Conservation (phyloP, 35 echinoderm and acorn worm genomes). For the Ophiothrix spiculata region DNA sequence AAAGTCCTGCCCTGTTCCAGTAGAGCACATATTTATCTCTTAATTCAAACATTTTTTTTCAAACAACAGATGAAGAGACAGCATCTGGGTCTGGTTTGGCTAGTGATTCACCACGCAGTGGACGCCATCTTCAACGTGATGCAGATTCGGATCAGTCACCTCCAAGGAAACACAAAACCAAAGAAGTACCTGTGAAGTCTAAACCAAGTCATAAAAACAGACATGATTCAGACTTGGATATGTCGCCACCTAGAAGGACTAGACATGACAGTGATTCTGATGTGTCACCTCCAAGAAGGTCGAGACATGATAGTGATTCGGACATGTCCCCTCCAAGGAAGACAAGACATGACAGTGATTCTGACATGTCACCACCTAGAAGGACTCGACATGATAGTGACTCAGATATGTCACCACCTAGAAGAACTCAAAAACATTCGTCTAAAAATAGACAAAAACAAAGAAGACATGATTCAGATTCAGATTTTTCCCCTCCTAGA, state of each 20-base stretch:
- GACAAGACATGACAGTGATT: background rate
- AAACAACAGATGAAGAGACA: too few species aligned
- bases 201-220: background rate
- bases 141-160: constrained; percentile 79
- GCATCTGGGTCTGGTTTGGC: too few species aligned
- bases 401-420: background rate
- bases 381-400: constrained; percentile 1
- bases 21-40: too few species aligned
- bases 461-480: constrained; percentile 45
- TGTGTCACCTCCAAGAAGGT: constrained; percentile 30
- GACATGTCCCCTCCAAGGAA: constrained; percentile 41
- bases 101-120: background rate
- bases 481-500: constrained; percentile 21
- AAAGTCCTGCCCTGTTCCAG: too few species aligned
- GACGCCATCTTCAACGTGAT: constrained; percentile 24
- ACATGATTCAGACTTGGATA: constrained; percentile 70
- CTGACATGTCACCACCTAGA: background rate
- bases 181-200: background rate
- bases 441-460: background rate
- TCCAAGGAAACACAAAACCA: constrained; percentile 2
- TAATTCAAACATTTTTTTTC: too few species aligned
- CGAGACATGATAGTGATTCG: constrained; percentile 39
- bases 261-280: constrained; percentile 50
- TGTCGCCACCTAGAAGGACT: constrained; percentile 44
- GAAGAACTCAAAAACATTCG: background rate